These are phyloP conservation scores for Allygus modestus DNA, from an alignment of 2,888 invertebrate genomes.

Conservation along the genomic window DNA sequence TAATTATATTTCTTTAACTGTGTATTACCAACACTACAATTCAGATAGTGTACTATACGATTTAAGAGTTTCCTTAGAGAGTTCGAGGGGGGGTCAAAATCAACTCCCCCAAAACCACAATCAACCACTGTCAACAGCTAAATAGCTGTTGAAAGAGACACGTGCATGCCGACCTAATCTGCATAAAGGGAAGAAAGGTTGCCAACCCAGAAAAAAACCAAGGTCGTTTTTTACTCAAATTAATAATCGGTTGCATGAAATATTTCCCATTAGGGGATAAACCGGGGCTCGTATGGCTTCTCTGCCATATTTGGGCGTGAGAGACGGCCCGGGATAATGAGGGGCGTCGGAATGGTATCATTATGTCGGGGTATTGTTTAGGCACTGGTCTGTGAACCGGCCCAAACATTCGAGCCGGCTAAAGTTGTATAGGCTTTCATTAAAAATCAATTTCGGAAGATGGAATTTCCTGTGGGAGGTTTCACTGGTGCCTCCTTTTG, in stretches of 20 bases:
- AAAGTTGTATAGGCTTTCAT: conserved; percentile 30
- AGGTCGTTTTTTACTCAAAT: conserved; percentile 46
- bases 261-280: conserved; percentile 47
- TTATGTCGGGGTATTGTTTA: conserved; percentile 53
- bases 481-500: conserved; percentile 16
- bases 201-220: conserved; percentile 20
- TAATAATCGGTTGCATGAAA: conserved; percentile 50
- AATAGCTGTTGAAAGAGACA: too few species aligned
- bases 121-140: too few species aligned
- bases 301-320: conserved; percentile 41
- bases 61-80: too few species aligned
- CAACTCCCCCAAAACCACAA: too few species aligned
- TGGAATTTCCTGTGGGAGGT: conserved; percentile 45
- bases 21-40: too few species aligned
- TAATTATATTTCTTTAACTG: too few species aligned
- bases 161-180: background rate
- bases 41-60: too few species aligned
- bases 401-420: conserved; percentile 19
- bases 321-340: conserved; percentile 29
- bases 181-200: conserved; percentile 25
- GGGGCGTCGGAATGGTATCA: conserved; percentile 40
- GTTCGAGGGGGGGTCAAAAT: too few species aligned
- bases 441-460: conserved; percentile 39
- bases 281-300: conserved; percentile 41
- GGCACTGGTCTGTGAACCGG: conserved; percentile 46